phyloP scores from a whole-genome alignment of 2,888 invertebrate genomes.

The Barypeithes pellucidus region DNA sequence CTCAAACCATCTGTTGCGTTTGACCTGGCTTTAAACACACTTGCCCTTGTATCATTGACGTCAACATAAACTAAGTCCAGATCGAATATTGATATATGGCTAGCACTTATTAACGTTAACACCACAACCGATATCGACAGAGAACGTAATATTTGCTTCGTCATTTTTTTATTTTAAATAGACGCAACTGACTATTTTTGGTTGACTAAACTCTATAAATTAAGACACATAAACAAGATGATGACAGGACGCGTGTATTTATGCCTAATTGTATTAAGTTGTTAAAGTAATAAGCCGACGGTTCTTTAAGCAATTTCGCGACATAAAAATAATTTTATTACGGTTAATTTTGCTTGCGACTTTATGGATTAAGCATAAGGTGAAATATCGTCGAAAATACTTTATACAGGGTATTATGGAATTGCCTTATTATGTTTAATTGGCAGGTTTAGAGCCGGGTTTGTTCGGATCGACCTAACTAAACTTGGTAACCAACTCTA shows the following conservation, averaged over 20 bases:
- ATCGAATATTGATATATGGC: conserved; percentile 28
- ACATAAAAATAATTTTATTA: conserved; percentile 4
- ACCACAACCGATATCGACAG: conserved; percentile 13
- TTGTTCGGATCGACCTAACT: too few species aligned
- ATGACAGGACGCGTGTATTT: conserved; percentile 38
- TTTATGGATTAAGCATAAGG: not conserved
- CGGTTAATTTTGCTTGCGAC: not conserved
- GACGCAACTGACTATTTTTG: conserved; percentile 2
- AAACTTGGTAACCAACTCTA: too few species aligned
- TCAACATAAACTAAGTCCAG: conserved; percentile 60
- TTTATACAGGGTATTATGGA: too few species aligned
- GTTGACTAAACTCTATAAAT: conserved; percentile 2
- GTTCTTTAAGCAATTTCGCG: conserved; percentile 19
- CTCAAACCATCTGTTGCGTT: conserved; percentile 58
- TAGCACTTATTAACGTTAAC: conserved; percentile 20
- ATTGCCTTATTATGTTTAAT: too few species aligned
- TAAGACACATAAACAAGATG: conserved; percentile 8
- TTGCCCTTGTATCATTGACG: conserved; percentile 50
- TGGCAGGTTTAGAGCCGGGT: too few species aligned
- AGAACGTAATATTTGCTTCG: not conserved
- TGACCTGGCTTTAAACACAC: conserved; percentile 56
- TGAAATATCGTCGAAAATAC: not conserved
- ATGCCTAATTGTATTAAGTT: conserved; percentile 34
- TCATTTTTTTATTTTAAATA: conserved; percentile 6
- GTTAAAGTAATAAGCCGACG: conserved; percentile 27